Evolutionary conservation across 1,140 invertebrate species (phyloP).

Genomic region (Halotydeus destructor): DNA sequence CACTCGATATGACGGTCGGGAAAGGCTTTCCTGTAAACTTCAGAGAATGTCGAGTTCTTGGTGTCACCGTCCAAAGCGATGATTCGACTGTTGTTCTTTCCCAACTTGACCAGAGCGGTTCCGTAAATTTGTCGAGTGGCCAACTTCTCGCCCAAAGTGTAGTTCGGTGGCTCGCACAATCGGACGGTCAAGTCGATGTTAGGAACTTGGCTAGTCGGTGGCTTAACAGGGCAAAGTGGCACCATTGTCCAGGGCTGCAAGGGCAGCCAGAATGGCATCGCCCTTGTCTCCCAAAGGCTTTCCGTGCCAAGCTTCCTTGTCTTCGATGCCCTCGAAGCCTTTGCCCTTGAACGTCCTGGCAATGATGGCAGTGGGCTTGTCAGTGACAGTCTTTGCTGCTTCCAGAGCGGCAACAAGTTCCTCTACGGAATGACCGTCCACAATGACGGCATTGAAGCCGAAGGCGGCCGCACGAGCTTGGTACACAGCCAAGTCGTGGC

Average conservation of each 20-base stretch:
- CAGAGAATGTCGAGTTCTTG: constrained; percentile 93
- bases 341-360: constrained; percentile 93
- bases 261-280: constrained; percentile 31
- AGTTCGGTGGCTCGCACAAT: constrained; percentile 60
- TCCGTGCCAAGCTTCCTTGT: constrained; percentile 89
- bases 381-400: constrained; percentile 42
- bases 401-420: constrained; percentile 70
- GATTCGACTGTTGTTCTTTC: constrained; percentile 55
- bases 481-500: constrained; percentile 78
- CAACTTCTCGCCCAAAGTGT: constrained; percentile 45
- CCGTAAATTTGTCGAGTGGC: constrained; percentile 90
- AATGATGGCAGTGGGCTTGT: constrained; percentile 72
- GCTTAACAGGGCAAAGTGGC: constrained; percentile 32
- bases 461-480: constrained; percentile 69
- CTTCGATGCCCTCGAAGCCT: constrained; percentile 59
- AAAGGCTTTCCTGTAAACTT: constrained; percentile 53
- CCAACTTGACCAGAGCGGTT: constrained; percentile 66
- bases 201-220: constrained; percentile 44
- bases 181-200: constrained; percentile 50
- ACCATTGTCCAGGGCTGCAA: constrained; percentile 6
- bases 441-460: constrained; percentile 67
- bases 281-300: constrained; percentile 71
- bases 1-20: constrained; percentile 76
- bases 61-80: constrained; percentile 88
- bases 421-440: constrained; percentile 89